Evolutionary conservation across 2,113 vertebrate genomes (phyloP).

Genomic region (Cyphomyrus discorhynchus): DNA sequence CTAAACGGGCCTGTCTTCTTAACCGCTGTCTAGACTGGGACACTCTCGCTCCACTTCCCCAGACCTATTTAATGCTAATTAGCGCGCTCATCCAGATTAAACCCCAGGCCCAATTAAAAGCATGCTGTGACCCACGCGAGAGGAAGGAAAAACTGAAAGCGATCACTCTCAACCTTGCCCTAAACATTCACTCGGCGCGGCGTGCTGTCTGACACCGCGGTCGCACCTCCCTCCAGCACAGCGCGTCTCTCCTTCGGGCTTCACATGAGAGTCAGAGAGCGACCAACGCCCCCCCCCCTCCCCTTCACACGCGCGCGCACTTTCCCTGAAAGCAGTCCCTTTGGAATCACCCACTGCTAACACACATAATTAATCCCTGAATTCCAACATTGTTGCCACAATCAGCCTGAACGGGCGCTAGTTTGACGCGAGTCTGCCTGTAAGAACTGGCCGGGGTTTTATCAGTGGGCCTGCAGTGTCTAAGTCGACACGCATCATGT

Average conservation of each 20-base stretch:
- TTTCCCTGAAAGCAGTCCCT: not conserved
- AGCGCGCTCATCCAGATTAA: constrained; percentile 61
- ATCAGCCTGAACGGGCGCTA: not conserved
- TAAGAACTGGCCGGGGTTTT: not conserved
- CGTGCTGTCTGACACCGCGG: not conserved
- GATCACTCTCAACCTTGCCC: constrained; percentile 1
- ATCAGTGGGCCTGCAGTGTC: not conserved
- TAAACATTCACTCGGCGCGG: not conserved
- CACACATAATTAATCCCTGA: not conserved
- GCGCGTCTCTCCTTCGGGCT: not conserved
- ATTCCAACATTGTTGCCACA: not conserved
- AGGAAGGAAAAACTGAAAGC: constrained; percentile 31
- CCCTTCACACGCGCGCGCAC: not conserved
- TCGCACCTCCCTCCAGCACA: not conserved
- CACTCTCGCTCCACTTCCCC: constrained; percentile 54
- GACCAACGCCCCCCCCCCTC: not conserved
- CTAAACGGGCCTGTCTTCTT: constrained; percentile 45
- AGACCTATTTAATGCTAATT: constrained; percentile 61
- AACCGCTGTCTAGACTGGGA: constrained; percentile 52
- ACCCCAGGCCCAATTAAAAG: constrained; percentile 60
- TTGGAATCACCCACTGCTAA: not conserved
- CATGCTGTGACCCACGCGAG: constrained; percentile 33
- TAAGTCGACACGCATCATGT: not conserved
- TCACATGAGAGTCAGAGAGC: not conserved
- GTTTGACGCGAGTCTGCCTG: not conserved